Conservation (phyloP, 2,113 vertebrate species). For the Oncorhynchus gorbuscha region DNA sequence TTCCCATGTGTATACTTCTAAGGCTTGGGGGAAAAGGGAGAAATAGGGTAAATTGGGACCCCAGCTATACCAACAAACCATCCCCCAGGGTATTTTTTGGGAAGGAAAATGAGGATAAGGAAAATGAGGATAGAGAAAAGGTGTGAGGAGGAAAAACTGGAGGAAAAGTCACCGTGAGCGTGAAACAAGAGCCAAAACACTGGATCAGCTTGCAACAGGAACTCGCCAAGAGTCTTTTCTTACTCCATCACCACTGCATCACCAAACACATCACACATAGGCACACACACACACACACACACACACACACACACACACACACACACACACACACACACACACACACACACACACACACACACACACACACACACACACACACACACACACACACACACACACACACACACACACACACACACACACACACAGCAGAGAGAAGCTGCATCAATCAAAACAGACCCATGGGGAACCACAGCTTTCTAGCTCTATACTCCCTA, state of each 20-base stretch:
- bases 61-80: too few species aligned
- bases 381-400: neutral
- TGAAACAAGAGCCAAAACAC: conserved; percentile 48
- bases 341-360: conserved; percentile 2
- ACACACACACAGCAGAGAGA: conserved; percentile 5
- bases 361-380: conserved; percentile 1
- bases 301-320: conserved; percentile 5
- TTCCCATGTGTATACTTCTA: neutral
- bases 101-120: neutral
- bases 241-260: conserved; percentile 57
- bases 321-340: neutral
- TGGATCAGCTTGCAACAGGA: conserved; percentile 36
- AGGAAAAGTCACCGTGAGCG: conserved; percentile 14
- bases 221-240: conserved; percentile 46
- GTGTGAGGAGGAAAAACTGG: neutral
- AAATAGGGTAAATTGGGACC: too few species aligned
- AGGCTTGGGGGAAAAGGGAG: neutral
- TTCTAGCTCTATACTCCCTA: conserved; percentile 24
- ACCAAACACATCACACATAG: conserved; percentile 46
- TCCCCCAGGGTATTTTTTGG: neutral
- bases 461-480: conserved; percentile 37
- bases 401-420: neutral
- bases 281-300: neutral
- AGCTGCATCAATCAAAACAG: conserved; percentile 60
- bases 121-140: too few species aligned